Percentiles rank a stretch among this genome's conserved stretches.
phyloP scores from a whole-genome alignment of 1,140 invertebrate genomes.

The Eumeta japonica region DNA sequence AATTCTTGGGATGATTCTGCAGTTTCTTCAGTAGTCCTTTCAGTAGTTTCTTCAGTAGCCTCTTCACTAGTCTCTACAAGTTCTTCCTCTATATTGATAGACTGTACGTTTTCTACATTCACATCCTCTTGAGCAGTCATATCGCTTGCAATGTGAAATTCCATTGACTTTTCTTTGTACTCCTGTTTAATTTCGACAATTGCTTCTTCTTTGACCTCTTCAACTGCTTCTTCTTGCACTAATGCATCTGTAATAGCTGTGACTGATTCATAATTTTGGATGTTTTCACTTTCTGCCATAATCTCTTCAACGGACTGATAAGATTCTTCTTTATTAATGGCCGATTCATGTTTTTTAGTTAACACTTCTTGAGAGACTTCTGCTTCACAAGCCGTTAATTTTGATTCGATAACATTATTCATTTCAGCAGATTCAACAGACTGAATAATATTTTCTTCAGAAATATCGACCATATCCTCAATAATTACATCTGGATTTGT shows the following conservation, averaged over 20 bases:
- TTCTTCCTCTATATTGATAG: conserved; percentile 11
- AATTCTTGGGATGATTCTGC: conserved; percentile 16
- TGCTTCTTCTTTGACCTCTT: conserved; percentile 10
- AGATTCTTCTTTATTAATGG: background rate
- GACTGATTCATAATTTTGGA: too few relatives aligned
- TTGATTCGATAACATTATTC: background rate
- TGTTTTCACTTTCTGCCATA: too few relatives aligned
- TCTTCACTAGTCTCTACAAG: conserved; percentile 1
- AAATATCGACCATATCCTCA: conserved; percentile 17
- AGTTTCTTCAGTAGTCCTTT: background rate
- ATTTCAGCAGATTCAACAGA: too few relatives aligned
- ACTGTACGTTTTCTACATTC: too few relatives aligned
- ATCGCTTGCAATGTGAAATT: conserved; percentile 17
- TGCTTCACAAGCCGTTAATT: background rate
- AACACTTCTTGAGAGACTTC: background rate
- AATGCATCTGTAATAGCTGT: too few relatives aligned
- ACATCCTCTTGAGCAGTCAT: too few relatives aligned
- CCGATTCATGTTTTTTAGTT: background rate
- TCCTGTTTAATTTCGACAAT: conserved; percentile 5
- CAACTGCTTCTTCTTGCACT: conserved; percentile 8
- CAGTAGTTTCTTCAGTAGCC: background rate
- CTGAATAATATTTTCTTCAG: conserved; percentile 11
- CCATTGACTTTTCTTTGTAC: conserved; percentile 6
- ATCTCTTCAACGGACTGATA: too few relatives aligned
- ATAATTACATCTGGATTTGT: conserved; percentile 41